phyloP scores from a whole-genome alignment of 2,797 vertebrate genomes.

The Melanogrammus aeglefinus region DNA sequence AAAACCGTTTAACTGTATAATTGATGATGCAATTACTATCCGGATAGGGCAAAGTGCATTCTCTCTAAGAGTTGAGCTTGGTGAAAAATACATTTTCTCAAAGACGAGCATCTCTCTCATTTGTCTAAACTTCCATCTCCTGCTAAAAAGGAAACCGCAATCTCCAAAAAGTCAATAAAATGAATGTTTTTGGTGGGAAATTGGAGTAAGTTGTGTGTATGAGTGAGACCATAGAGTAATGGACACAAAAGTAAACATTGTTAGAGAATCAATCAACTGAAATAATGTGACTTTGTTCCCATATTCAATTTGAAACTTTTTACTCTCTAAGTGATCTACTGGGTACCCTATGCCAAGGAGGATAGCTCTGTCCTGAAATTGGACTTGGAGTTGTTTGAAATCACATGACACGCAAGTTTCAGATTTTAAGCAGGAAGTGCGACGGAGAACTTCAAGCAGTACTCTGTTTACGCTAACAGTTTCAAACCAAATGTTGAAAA shows the following conservation, averaged over 20 bases:
- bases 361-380: not conserved
- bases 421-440: no score
- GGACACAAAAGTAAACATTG: not conserved
- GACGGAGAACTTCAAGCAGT: no score
- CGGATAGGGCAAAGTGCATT: slow-evolving; percentile 56
- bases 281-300: not conserved
- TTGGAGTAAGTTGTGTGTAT: not conserved
- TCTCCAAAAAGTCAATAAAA: slow-evolving; percentile 10
- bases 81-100: slow-evolving; percentile 44
- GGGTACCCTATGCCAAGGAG: not conserved
- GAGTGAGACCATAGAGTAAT: not conserved
- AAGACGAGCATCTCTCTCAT: slow-evolving; percentile 17
- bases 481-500: no score
- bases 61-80: slow-evolving; percentile 38
- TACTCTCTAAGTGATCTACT: not conserved
- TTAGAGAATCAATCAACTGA: not conserved
- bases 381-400: not conserved
- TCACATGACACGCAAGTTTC: no score
- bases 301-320: no score
- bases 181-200: not conserved
- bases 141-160: slow-evolving; percentile 21
- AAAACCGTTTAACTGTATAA: slow-evolving; percentile 67
- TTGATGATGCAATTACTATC: slow-evolving; percentile 72
- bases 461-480: no score
- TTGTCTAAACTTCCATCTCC: slow-evolving; percentile 18